Base-by-base conservation (phyloP, 2,888 invertebrate genomes). In the Bibio marci region DNA sequence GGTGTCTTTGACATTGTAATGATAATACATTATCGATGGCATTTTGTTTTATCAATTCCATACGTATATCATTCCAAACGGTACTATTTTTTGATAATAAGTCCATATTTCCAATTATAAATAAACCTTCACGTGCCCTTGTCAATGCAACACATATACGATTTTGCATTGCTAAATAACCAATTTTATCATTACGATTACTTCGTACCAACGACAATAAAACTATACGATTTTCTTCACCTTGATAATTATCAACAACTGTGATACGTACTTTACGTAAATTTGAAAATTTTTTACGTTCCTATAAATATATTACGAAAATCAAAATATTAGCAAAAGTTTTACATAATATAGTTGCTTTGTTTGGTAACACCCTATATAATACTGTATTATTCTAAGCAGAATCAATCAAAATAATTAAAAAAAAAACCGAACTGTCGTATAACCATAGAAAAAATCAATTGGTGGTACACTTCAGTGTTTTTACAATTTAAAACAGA, bases 231-330 rank as follows among this genome's bases (percentile, higher is more conserved):
- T 71, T 76, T 63, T 83, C 85, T 51, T 82, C 76, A 0, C 86
- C 85, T 63, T 86, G 86, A 50, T 71, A 86, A 53, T 80, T 82
- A 54, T 86, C 85, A 2, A 85, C 75, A 1, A 74, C 73, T 1
- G 73, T 68, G 15, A 80, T 68, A 44, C 67, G 63, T 6, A 80
- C 66, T 30, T 69, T 65, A 22, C 58, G 35, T 2, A 49, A 40
- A 8, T 43, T 37, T 2, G 46, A 38, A 41, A 45, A 46, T 4
- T 51, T 44, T 36, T 51, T 50, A 28, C 49, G 46, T 38, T 51
- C 48, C 57, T 57, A 40, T 2, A n/a, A n/a, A n/a, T n/a, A n/a
- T n/a, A n/a, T n/a, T n/a, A n/a, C n/a, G n/a, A n/a, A n/a, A n/a
- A n/a, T n/a, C n/a, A n/a, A n/a, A n/a, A n/a, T n/a, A n/a, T n/a